Conservation (phyloP, 2,113 vertebrate genomes). For the Thamnaconus septentrionalis region DNA sequence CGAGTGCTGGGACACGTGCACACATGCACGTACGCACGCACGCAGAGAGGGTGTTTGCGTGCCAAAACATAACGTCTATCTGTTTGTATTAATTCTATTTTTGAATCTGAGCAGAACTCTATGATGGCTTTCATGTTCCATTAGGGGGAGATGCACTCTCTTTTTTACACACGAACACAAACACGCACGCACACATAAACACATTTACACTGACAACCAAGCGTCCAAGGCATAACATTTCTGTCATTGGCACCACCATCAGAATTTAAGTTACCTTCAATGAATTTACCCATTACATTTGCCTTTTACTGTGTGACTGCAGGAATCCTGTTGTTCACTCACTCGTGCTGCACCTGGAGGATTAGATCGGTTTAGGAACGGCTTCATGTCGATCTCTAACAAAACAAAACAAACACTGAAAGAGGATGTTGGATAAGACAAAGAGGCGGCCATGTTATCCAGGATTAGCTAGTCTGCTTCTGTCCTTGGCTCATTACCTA, state of each 20-base stretch:
- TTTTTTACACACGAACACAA: not conserved
- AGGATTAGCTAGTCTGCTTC: too few relatives aligned
- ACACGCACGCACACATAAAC: too few relatives aligned
- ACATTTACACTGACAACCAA: too few relatives aligned
- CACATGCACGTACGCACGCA: constrained; percentile 12
- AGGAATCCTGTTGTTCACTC: not conserved
- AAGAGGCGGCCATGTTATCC: not conserved
- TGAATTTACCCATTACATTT: not conserved
- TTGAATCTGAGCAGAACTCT: constrained; percentile 64
- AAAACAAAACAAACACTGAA: not conserved
- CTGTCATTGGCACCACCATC: too few relatives aligned
- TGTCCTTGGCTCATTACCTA: too few relatives aligned
- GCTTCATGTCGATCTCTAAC: not conserved
- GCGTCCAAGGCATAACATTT: too few relatives aligned
- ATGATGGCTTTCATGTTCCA: constrained; percentile 75
- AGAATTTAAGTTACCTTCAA: too few relatives aligned
- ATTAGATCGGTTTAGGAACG: not conserved
- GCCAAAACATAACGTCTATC: constrained; percentile 40
- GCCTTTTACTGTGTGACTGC: not conserved
- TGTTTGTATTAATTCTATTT: constrained; percentile 67
- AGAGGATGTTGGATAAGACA: not conserved
- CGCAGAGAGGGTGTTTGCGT: not conserved
- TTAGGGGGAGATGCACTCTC: constrained; percentile 53
- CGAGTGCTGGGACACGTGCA: constrained; percentile 9
- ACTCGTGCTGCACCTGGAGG: not conserved